Percentiles rank a stretch among this genome's conserved stretches.
Conservation (phyloP, 1,140 invertebrate genomes). For the Nebria ingens region DNA sequence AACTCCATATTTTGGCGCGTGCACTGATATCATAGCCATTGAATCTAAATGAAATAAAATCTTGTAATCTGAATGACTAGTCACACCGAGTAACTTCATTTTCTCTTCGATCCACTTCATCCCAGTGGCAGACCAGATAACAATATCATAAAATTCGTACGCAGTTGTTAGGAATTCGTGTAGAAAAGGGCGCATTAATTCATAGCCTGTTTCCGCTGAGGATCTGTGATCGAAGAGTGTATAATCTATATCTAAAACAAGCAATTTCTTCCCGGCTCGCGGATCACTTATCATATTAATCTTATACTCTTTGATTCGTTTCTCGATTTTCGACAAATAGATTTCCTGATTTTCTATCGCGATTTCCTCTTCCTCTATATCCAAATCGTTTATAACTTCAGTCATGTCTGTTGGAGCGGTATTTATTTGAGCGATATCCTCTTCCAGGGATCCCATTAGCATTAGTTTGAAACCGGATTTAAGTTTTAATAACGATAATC, state of each 20-base stretch:
- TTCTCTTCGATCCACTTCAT: slow-evolving; percentile 99
- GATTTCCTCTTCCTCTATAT: slow-evolving; percentile 80
- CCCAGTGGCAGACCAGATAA: slow-evolving; percentile 90
- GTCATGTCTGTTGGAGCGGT: slow-evolving; percentile 68
- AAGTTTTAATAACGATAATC: slow-evolving; percentile 57
- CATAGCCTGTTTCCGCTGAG: slow-evolving; percentile 72
- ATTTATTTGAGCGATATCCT: slow-evolving; percentile 74
- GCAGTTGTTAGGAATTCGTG: slow-evolving; percentile 91
- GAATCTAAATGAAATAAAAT: slow-evolving; percentile 87
- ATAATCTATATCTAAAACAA: slow-evolving; percentile 96
- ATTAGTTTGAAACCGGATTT: slow-evolving; percentile 89
- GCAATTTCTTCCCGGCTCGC: slow-evolving; percentile 72
- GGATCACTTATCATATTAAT: slow-evolving; percentile 74
- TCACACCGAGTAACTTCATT: slow-evolving; percentile 85
- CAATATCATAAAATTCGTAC: slow-evolving; percentile 81
- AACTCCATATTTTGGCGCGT: slow-evolving; percentile 77
- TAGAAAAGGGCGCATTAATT: slow-evolving; percentile 90
- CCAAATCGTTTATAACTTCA: slow-evolving; percentile 78
- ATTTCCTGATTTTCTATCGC: slow-evolving; percentile 62
- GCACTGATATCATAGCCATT: slow-evolving; percentile 89
- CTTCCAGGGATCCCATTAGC: slow-evolving; percentile 93
- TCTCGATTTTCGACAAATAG: slow-evolving; percentile 69
- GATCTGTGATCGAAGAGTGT: slow-evolving; percentile 94
- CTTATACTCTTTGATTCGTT: slow-evolving; percentile 75
- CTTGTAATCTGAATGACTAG: slow-evolving; percentile 76